A percentile compares a stretch with the other conserved stretches of the same genome.
Evolutionary conservation across 2,113 vertebrate genomes (phyloP).

Genomic region (Lethenteron reissneri): DNA sequence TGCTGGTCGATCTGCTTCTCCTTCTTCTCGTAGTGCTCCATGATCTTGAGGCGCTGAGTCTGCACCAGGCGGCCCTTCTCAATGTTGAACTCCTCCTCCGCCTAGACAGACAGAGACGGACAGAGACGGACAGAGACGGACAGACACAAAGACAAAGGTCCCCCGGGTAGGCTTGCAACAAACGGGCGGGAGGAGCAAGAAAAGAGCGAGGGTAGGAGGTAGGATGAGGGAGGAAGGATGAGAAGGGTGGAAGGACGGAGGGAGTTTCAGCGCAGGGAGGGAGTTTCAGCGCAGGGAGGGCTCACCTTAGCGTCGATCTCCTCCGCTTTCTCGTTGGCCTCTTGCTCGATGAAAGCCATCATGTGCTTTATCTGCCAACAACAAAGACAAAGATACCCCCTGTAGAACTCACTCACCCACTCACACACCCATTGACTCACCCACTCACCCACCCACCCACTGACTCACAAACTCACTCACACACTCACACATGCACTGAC

Average conservation of each 20-base stretch:
- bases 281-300: too few species aligned
- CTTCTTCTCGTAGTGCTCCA: slow-evolving; percentile 98
- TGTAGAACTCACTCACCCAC: too few species aligned
- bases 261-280: too few species aligned
- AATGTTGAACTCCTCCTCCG: slow-evolving; percentile 98
- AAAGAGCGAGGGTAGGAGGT: too few species aligned
- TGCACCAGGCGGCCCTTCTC: slow-evolving; percentile 94
- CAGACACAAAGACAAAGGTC: neutral
- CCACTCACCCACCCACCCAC: too few species aligned
- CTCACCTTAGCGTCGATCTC: slow-evolving; percentile 96
- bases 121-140: neutral
- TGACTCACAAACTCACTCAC: too few species aligned
- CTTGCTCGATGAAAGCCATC: slow-evolving; percentile 99
- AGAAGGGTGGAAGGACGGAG: too few species aligned
- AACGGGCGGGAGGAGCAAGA: too few species aligned
- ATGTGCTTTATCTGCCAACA: slow-evolving; percentile 74
- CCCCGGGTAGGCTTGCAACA: too few species aligned
- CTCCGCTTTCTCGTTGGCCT: slow-evolving; percentile 95
- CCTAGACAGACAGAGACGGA: slow-evolving; percentile 22
- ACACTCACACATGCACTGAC: too few species aligned
- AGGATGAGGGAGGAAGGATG: too few species aligned
- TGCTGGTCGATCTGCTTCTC: slow-evolving; percentile 98
- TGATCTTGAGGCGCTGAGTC: slow-evolving; percentile 90
- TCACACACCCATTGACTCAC: too few species aligned
- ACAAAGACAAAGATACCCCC: neutral